Evolutionary conservation across 2,797 vertebrate species (phyloP), one percentile per base, ranked within the genome.

Genomic region (Macroramphosus scolopax): DNA sequence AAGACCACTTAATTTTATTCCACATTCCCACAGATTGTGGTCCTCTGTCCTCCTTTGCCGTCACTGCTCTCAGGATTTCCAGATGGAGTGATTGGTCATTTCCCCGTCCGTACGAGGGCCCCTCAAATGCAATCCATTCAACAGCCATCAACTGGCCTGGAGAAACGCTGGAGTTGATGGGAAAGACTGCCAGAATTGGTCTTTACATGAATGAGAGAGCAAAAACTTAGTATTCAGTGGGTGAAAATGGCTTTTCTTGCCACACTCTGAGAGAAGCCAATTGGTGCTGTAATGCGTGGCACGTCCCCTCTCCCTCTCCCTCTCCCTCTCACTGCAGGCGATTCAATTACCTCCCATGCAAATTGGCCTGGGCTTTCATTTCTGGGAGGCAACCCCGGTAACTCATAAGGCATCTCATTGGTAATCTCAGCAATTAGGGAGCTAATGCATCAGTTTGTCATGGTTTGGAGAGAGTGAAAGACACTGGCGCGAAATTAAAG

Each of bases 331-430:
- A 55, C 78, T 76, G 69, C 77, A 22, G 81, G 79, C 75, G 40
- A 86, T 86, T 87, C 87, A 88, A 85, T 89, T 85, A 88, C 78
- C 68, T 77, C 71, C 71, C 68, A 82, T 84, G 83, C 84, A 87
- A 87, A 87, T 87, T 80, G 78, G 55, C 72, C 22, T 6, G 30
- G 71, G 73, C 81, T 84, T 85, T 88, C 82, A 87, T 87, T 86
- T 82, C 77, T 77, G 69, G 64, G 45, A 81, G 68, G 72, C 75
- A 71, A 71, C 78, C 81, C 65, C 46, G 71, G 78, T 79, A 74
- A 82, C 82, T 82, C 76, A 76, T 72, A 72, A 78, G 77, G 75
- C 71, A 72, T 77, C 80, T 82, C 77, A 73, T 79, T 85, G 77
- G 77, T 73, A 79, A 82, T 79, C 79, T 75, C 67, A 37, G 68